A percentile compares a stretch with the other conserved stretches of the same genome.
Evolutionary conservation across 2,888 invertebrate genomes (phyloP).

Genomic region (Melanargia galathea): DNA sequence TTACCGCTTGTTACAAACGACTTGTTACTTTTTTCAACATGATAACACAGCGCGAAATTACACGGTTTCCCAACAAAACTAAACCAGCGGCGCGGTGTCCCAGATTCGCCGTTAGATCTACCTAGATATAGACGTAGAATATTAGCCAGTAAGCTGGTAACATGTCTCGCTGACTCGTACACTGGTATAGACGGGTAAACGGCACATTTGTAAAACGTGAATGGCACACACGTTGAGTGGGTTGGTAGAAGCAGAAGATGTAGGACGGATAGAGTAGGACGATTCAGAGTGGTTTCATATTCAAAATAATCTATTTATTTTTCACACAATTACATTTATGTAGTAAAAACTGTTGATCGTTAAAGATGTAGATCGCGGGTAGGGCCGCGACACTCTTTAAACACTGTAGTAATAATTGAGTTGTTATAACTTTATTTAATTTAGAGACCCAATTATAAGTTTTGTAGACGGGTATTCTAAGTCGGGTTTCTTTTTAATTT

Average conservation of each 20-base stretch:
- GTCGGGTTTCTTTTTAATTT: no score
- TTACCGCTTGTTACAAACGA: neutral
- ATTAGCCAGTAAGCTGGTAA: conserved; percentile 1
- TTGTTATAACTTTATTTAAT: no score
- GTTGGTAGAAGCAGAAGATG: no score
- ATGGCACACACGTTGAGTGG: neutral
- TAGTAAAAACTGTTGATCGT: no score
- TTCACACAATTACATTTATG: no score
- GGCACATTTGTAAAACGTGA: conserved; percentile 2
- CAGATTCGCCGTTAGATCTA: conserved; percentile 13
- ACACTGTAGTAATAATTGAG: no score
- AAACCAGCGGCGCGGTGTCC: conserved; percentile 16
- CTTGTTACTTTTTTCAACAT: conserved; percentile 6
- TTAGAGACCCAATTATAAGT: no score
- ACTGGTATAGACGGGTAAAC: neutral
- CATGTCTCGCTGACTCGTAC: conserved; percentile 4
- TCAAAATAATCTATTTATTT: no score
- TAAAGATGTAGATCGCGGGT: no score
- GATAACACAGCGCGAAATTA: conserved; percentile 3
- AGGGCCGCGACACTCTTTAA: no score
- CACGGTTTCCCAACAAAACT: conserved; percentile 8
- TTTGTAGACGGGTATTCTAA: no score
- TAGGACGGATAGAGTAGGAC: neutral
- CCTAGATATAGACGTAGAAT: neutral
- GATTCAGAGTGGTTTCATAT: neutral